A percentile compares a stretch with the other conserved stretches of the same genome.
Evolutionary conservation across 2,113 vertebrate species (phyloP).

Genomic region (Cyanoramphus novaezelandiae): DNA sequence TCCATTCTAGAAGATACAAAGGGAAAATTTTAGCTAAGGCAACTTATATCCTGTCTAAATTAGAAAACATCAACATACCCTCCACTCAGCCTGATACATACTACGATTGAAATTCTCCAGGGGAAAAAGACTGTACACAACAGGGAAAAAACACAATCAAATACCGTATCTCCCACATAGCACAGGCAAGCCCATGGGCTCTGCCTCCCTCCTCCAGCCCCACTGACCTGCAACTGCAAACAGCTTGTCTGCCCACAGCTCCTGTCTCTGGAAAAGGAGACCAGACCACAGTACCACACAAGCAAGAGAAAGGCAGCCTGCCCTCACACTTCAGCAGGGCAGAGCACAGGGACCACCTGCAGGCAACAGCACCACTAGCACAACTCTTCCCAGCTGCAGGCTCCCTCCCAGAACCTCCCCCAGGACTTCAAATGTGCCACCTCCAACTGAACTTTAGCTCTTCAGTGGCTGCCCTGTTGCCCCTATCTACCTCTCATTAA

Average conservation of each 20-base stretch:
- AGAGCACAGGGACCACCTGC: rapidly evolving
- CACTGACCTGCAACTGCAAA: background rate
- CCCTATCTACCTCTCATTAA: background rate
- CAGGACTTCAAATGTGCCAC: background rate
- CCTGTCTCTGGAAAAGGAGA: background rate
- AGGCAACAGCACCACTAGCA: background rate
- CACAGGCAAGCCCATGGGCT: background rate
- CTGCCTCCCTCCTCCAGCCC: background rate
- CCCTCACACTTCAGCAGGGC: rapidly evolving
- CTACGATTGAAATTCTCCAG: background rate
- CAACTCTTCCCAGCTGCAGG: background rate
- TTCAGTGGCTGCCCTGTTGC: background rate
- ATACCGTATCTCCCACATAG: rapidly evolving
- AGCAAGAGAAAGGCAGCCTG: rapidly evolving
- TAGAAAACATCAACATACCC: background rate
- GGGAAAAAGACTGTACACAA: background rate
- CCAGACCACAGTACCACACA: rapidly evolving
- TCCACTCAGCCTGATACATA: background rate
- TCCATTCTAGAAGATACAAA: background rate
- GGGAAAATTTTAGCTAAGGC: background rate
- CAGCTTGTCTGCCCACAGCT: background rate
- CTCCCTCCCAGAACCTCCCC: background rate
- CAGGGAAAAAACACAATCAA: background rate
- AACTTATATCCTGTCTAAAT: background rate
- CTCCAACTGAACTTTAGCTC: background rate